Evolutionary conservation across 2,888 invertebrate genomes (phyloP).

Genomic region (Hymenopus coronatus): DNA sequence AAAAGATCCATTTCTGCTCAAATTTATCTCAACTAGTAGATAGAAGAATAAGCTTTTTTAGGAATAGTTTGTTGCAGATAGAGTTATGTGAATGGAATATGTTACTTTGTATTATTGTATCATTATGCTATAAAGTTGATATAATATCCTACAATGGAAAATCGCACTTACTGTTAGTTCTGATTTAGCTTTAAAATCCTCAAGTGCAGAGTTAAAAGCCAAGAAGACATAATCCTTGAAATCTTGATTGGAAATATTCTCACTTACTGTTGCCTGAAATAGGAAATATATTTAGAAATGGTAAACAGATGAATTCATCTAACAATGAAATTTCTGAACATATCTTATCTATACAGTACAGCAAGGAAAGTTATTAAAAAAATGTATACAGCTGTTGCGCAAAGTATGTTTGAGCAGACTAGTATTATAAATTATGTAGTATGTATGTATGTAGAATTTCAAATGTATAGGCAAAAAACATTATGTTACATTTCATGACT

Average conservation of each 20-base stretch:
- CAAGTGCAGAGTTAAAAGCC: conserved; percentile 9
- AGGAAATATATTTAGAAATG: neutral
- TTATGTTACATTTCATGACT: too few species aligned
- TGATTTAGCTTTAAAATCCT: conserved; percentile 22
- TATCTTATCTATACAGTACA: neutral
- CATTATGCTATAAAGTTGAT: neutral
- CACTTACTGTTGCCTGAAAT: conserved; percentile 1
- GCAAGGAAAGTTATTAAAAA: neutral
- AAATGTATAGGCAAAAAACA: too few species aligned
- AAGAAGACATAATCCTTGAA: neutral
- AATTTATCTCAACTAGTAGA: too few species aligned
- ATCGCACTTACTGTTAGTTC: conserved; percentile 7
- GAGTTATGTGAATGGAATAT: too few species aligned
- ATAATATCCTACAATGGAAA: neutral
- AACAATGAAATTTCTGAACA: neutral
- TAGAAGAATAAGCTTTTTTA: too few species aligned
- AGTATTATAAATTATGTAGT: neutral
- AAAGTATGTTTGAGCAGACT: too few species aligned
- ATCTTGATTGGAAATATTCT: neutral
- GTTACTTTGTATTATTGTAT: too few species aligned
- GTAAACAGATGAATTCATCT: neutral
- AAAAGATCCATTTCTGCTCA: too few species aligned
- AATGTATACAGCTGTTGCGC: too few species aligned
- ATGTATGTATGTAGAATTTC: too few species aligned
- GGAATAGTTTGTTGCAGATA: too few species aligned